These are phyloP conservation scores for Oncorhynchus nerka DNA, from an alignment of 2,113 vertebrate species.

Conservation along the genomic window DNA sequence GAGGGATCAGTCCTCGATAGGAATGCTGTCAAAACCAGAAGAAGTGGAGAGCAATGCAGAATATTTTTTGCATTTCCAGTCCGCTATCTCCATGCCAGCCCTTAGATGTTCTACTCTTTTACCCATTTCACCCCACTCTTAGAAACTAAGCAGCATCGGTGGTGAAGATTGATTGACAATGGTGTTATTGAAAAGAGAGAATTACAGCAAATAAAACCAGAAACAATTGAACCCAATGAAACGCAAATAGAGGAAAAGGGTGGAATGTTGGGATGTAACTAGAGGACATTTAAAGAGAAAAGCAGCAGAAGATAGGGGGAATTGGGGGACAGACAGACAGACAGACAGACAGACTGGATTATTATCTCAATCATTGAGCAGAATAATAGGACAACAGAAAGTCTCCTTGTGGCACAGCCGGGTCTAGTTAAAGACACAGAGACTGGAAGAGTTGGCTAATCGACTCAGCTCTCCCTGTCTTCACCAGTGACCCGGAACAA, in stretches of 20 bases:
- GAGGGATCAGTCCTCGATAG: background rate
- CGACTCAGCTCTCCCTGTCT: slow-evolving; percentile 62
- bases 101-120: background rate
- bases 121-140: background rate
- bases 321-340: slow-evolving; percentile 59
- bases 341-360: slow-evolving; percentile 60
- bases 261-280: slow-evolving; percentile 38
- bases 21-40: background rate
- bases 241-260: slow-evolving; percentile 51
- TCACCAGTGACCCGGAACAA: slow-evolving; percentile 74
- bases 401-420: slow-evolving; percentile 56
- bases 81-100: background rate
- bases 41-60: background rate
- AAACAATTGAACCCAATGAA: slow-evolving; percentile 4
- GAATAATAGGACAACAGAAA: slow-evolving; percentile 80
- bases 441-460: slow-evolving; percentile 69
- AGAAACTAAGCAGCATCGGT: background rate
- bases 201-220: background rate
- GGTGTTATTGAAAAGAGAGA: background rate
- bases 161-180: background rate
- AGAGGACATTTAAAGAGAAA: slow-evolving; percentile 69
- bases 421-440: slow-evolving; percentile 35
- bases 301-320: slow-evolving; percentile 19
- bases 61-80: background rate
- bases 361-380: slow-evolving; percentile 79